These are phyloP conservation scores for Atherix ibis DNA, from an alignment of 2,888 invertebrate genomes.

Conservation along the genomic window DNA sequence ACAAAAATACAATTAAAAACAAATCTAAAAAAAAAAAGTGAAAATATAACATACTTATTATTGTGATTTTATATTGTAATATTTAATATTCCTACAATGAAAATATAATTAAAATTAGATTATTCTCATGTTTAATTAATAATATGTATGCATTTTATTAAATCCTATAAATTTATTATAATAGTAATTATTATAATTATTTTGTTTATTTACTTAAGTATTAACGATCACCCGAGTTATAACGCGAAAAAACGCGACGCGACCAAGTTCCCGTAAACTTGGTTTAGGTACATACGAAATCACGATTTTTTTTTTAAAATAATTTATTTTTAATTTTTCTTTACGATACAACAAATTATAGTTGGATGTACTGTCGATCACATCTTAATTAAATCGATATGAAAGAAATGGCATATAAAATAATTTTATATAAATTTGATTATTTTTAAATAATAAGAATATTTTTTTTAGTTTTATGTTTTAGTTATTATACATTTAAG, in stretches of 20 bases:
- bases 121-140: not conserved
- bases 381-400: no score
- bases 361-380: not conserved
- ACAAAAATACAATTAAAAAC: no score
- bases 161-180: not conserved
- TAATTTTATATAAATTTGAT: not conserved
- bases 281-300: constrained; percentile 36
- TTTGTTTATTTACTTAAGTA: constrained; percentile 10
- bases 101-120: not conserved
- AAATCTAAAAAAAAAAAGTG: no score
- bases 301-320: constrained; percentile 27
- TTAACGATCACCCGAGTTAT: constrained; percentile 34
- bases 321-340: constrained; percentile 13
- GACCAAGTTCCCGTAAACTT: constrained; percentile 35
- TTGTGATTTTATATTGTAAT: no score
- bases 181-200: not conserved
- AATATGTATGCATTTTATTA: not conserved
- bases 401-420: no score
- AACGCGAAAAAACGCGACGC: constrained; percentile 31
- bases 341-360: constrained; percentile 1
- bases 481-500: no score
- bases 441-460: not conserved
- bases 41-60: no score
- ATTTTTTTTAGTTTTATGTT: no score
- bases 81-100: no score